These are phyloP conservation scores for Drosophila yooni DNA, from an alignment of 2,888 invertebrate species.

Conservation along the genomic window DNA sequence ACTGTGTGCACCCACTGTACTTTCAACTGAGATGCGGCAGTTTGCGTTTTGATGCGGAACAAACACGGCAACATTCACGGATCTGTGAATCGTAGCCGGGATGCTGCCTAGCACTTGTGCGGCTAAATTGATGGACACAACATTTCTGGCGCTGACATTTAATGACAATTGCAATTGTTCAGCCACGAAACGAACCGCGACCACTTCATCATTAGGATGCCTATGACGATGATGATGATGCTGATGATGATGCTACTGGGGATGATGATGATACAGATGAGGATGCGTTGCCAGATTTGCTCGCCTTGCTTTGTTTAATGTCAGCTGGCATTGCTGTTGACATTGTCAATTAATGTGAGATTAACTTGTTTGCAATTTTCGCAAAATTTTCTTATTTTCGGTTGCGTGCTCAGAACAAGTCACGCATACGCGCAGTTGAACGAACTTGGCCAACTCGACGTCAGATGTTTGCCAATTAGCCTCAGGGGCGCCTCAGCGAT, in stretches of 20 bases:
- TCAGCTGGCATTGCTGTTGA: conserved; percentile 67
- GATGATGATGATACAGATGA: neutral
- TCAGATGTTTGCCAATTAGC: conserved; percentile 60
- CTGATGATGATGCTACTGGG: neutral
- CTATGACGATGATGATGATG: conserved; percentile 8
- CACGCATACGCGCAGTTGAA: conserved; percentile 75
- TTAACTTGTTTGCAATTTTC: conserved; percentile 53
- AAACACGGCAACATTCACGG: conserved; percentile 13
- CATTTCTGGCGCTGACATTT: conserved; percentile 63
- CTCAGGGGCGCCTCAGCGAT: conserved; percentile 26
- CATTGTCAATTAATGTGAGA: conserved; percentile 74
- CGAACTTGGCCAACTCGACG: conserved; percentile 46
- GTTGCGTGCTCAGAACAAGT: conserved; percentile 61
- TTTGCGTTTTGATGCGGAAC: conserved; percentile 18
- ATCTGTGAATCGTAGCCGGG: neutral
- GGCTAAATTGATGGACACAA: conserved; percentile 72
- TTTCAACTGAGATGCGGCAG: conserved; percentile 8
- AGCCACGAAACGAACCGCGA: conserved; percentile 63
- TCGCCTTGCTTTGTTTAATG: conserved; percentile 52
- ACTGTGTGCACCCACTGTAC: conserved; percentile 19
- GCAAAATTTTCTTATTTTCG: conserved; percentile 7
- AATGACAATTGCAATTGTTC: conserved; percentile 71
- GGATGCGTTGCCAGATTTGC: conserved; percentile 25
- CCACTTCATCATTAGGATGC: conserved; percentile 47
- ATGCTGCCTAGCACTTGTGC: conserved; percentile 42